These are phyloP conservation scores for Gymnocephalus cernua DNA, from an alignment of 2,113 vertebrate species.

Conservation along the genomic window DNA sequence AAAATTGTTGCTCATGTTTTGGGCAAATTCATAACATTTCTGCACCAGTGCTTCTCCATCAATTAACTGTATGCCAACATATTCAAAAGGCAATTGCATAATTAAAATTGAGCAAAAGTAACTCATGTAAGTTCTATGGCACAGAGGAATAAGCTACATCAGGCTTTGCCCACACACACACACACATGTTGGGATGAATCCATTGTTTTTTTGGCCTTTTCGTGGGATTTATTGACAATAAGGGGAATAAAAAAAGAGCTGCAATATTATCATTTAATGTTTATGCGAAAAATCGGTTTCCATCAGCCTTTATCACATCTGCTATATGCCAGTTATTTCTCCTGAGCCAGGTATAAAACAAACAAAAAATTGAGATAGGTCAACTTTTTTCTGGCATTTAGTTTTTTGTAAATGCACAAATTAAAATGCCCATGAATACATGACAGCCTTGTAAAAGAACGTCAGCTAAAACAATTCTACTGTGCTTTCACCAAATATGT, in stretches of 20 bases:
- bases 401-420: background rate
- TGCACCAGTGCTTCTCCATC: background rate
- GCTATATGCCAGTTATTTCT: background rate
- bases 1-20: conserved; percentile 1
- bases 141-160: background rate
- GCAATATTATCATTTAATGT: background rate
- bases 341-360: background rate
- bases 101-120: background rate
- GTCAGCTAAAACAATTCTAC: background rate
- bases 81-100: background rate
- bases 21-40: background rate
- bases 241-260: background rate
- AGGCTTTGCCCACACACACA: background rate
- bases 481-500: background rate
- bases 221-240: background rate
- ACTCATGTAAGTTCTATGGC: background rate
- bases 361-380: too few species aligned
- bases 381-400: too few species aligned
- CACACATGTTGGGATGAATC: background rate
- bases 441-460: too few species aligned
- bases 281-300: background rate
- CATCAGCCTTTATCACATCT: background rate
- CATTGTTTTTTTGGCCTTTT: background rate
- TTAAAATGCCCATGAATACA: background rate
- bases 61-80: background rate